Evolutionary conservation across 2,113 vertebrate species (phyloP).

Genomic region (Tretioscincus oriximinensis): DNA sequence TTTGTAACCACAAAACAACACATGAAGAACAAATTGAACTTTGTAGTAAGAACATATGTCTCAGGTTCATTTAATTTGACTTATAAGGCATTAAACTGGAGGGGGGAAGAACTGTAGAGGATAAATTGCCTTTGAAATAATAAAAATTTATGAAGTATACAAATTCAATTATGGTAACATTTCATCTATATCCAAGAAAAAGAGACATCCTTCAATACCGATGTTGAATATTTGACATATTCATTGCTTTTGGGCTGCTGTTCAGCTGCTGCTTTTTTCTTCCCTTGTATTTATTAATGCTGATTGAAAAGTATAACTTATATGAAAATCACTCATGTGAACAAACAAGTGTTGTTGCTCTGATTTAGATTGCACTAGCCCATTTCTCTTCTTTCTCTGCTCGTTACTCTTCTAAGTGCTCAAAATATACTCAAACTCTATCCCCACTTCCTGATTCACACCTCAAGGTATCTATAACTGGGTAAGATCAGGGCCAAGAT

Average conservation of each 20-base stretch:
- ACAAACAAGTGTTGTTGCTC: not conserved
- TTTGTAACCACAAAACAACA: not conserved
- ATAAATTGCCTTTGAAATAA: conserved; percentile 17
- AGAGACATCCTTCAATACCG: not conserved
- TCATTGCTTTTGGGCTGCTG: not conserved
- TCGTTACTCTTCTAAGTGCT: not conserved
- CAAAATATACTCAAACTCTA: not conserved
- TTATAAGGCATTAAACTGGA: conserved; percentile 9
- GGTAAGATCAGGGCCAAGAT: too few species aligned
- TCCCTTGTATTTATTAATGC: not conserved
- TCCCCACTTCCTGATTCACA: not conserved
- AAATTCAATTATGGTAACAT: conserved; percentile 15
- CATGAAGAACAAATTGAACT: not conserved
- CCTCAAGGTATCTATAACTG: too few species aligned
- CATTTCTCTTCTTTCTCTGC: not conserved
- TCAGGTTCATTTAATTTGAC: conserved; percentile 13
- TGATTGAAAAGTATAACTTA: not conserved
- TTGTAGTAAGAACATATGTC: not conserved
- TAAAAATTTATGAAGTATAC: conserved; percentile 23
- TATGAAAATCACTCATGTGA: not conserved
- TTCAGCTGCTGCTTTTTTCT: not conserved
- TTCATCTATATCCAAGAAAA: not conserved
- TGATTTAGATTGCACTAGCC: not conserved
- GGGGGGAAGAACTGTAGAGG: not conserved
- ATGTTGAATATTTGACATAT: conserved; percentile 3